Conservation (phyloP, 1,140 invertebrate genomes). For the Penaeus japonicus region DNA sequence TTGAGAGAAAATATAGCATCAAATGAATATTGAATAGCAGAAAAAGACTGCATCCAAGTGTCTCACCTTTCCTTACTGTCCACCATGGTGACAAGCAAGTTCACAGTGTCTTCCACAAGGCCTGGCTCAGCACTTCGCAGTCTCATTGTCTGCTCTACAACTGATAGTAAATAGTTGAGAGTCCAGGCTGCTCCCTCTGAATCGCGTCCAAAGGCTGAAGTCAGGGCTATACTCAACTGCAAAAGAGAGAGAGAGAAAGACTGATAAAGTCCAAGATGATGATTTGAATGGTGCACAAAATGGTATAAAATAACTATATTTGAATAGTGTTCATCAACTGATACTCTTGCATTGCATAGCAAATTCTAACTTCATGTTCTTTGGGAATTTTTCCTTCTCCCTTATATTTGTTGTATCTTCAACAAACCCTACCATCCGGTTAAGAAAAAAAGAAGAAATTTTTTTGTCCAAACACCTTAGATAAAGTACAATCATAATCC, state of each 20-base stretch:
- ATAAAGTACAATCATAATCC: neutral
- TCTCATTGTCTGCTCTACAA: slow-evolving; percentile 71
- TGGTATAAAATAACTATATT: no score
- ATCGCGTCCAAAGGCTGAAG: slow-evolving; percentile 71
- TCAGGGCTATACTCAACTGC: slow-evolving; percentile 55
- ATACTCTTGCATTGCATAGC: no score
- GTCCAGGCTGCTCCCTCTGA: slow-evolving; percentile 71
- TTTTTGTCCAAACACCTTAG: neutral
- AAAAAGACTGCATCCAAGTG: neutral
- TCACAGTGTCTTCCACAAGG: slow-evolving; percentile 71
- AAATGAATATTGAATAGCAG: neutral
- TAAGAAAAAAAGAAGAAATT: neutral
- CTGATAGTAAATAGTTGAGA: slow-evolving; percentile 72
- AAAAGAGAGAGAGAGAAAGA: slow-evolving; percentile 54
- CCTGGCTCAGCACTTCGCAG: slow-evolving; percentile 70
- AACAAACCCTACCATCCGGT: no score
- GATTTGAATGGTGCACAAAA: neutral
- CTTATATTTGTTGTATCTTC: no score
- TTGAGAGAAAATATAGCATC: neutral
- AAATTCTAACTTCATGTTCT: no score
- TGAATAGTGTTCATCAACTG: no score
- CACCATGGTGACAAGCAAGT: slow-evolving; percentile 70
- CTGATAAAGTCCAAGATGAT: neutral
- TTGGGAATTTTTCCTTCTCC: no score
- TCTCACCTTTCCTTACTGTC: slow-evolving; percentile 70